Conservation (phyloP, 2,113 vertebrate genomes). For the Trochalopteron elliotii region DNA sequence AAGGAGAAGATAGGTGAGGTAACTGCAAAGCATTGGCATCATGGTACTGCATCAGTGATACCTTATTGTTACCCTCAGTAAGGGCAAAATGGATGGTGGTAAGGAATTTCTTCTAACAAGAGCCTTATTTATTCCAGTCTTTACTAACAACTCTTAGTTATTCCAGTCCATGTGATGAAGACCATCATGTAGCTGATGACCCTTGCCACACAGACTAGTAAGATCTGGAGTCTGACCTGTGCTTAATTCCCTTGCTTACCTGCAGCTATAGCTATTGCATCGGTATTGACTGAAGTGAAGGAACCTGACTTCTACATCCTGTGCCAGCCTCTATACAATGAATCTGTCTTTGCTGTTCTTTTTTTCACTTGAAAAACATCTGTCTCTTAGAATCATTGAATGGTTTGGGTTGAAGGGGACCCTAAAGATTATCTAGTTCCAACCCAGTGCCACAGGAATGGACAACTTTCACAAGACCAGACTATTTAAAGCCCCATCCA, state of each 20-base stretch:
- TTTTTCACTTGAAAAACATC: background rate
- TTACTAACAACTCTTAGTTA: background rate
- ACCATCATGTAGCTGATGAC: background rate
- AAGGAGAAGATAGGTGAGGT: background rate
- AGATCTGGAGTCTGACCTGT: background rate
- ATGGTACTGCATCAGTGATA: background rate
- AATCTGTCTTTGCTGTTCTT: background rate
- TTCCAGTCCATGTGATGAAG: background rate
- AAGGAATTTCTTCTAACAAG: background rate
- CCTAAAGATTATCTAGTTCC: background rate
- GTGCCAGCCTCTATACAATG: background rate
- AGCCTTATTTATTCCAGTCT: background rate
- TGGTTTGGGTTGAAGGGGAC: background rate
- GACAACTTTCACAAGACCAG: background rate
- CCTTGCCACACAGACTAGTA: accelerated
- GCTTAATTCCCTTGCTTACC: background rate
- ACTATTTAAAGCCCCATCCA: background rate
- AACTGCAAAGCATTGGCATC: background rate
- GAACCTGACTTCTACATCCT: background rate
- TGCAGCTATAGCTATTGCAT: background rate
- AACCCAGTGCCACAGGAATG: background rate
- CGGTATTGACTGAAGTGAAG: background rate
- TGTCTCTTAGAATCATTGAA: background rate
- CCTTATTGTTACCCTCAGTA: background rate
- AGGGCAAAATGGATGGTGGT: background rate